Evolutionary conservation across 2,113 vertebrate species (phyloP).

Genomic region (Dicaeum eximium): DNA sequence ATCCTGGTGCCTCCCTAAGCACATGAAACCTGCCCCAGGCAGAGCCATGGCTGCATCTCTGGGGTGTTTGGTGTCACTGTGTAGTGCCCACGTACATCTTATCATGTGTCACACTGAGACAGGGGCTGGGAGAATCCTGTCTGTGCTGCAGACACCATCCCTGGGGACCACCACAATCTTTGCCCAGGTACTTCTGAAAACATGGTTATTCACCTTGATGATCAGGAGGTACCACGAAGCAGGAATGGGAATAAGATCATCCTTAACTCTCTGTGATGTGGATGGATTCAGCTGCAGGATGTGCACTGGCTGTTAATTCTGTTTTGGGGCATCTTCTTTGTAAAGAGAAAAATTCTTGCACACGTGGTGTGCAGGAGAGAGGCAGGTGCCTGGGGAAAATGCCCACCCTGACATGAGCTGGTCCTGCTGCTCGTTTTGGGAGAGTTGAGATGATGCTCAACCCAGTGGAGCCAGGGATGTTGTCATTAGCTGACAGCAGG

Average conservation of each 20-base stretch:
- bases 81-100: rapidly evolving
- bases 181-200: neutral
- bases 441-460: neutral
- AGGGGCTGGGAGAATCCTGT: neutral
- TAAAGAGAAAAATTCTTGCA: neutral
- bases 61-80: rapidly evolving
- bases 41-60: rapidly evolving
- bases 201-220: rapidly evolving
- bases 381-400: neutral
- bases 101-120: rapidly evolving
- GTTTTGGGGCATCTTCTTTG: neutral
- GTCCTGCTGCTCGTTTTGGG: neutral
- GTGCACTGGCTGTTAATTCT: neutral
- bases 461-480: rapidly evolving
- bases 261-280: rapidly evolving
- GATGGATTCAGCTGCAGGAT: neutral
- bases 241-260: neutral
- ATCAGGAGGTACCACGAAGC: neutral
- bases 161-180: neutral
- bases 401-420: neutral
- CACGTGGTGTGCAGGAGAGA: neutral
- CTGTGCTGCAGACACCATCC: neutral
- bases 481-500: neutral
- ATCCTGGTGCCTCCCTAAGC: neutral
- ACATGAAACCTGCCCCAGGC: rapidly evolving